These are phyloP conservation scores for Zapornia atra DNA, from an alignment of 2,113 vertebrate species.

Conservation along the genomic window DNA sequence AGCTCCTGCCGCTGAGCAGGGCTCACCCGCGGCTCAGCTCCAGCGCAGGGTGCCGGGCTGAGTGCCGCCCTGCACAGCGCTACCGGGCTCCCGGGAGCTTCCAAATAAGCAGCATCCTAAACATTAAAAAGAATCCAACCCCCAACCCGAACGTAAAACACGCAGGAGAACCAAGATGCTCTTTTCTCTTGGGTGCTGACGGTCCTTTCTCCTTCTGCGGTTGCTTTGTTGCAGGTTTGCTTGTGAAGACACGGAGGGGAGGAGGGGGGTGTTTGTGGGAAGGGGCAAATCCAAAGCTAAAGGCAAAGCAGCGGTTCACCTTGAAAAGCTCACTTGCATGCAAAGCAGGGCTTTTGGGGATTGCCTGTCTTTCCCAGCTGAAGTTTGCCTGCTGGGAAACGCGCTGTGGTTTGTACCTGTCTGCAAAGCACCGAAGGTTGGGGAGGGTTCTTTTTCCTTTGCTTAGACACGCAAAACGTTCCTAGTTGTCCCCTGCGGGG, in stretches of 20 bases:
- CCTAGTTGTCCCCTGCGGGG: background rate
- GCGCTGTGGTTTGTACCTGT: background rate
- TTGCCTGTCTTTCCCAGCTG: background rate
- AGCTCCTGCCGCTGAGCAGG: background rate
- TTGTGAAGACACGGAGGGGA: background rate
- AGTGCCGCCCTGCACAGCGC: background rate
- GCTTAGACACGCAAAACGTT: background rate
- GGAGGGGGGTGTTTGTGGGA: background rate
- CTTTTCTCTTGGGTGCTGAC: background rate
- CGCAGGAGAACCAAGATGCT: background rate
- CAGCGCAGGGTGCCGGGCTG: background rate
- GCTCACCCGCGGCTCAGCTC: background rate
- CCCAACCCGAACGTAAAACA: too few species aligned
- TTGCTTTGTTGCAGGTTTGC: background rate
- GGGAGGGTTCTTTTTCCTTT: background rate
- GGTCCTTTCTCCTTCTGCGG: background rate
- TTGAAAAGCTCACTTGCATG: conserved; percentile 28
- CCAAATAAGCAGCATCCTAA: background rate
- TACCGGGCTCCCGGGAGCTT: background rate
- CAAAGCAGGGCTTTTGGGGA: background rate
- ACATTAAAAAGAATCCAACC: background rate
- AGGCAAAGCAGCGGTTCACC: conserved; percentile 13
- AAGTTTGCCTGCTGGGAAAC: conserved; percentile 15
- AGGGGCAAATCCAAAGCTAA: background rate
- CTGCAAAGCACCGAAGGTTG: background rate